Percentiles rank a stretch among this genome's conserved stretches.
Conservation (phyloP, 2,797 vertebrate species). For the Phalanger gymnotis region DNA sequence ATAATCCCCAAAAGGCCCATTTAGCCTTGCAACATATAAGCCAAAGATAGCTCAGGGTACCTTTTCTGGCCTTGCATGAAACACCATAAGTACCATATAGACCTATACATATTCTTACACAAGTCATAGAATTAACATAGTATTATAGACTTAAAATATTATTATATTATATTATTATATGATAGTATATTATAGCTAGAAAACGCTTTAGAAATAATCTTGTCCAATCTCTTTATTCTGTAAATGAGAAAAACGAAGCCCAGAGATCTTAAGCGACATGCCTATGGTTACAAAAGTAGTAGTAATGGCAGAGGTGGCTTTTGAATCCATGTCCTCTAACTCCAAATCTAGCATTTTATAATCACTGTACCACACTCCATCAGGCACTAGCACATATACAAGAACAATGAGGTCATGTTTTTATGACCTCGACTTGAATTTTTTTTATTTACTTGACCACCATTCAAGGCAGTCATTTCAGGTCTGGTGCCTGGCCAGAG, state of each 20-base stretch:
- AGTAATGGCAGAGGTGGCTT: neutral
- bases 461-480: neutral
- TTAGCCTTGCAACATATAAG: neutral
- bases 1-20: neutral
- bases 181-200: neutral
- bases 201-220: neutral
- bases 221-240: neutral
- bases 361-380: neutral
- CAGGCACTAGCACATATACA: neutral
- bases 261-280: neutral
- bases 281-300: neutral
- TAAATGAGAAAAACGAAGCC: neutral
- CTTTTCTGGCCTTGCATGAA: neutral
- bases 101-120: neutral
- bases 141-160: neutral
- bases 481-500: neutral
- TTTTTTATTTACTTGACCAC: neutral
- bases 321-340: neutral
- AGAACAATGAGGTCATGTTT: slow-evolving; percentile 4
- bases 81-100: neutral
- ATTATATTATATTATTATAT: too few relatives aligned
- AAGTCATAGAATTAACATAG: neutral
- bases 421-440: neutral
- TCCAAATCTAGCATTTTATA: neutral
- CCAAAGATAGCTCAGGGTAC: neutral